Evolutionary conservation across 2,113 vertebrate species (phyloP).

Genomic region (Engystomops pustulosus): DNA sequence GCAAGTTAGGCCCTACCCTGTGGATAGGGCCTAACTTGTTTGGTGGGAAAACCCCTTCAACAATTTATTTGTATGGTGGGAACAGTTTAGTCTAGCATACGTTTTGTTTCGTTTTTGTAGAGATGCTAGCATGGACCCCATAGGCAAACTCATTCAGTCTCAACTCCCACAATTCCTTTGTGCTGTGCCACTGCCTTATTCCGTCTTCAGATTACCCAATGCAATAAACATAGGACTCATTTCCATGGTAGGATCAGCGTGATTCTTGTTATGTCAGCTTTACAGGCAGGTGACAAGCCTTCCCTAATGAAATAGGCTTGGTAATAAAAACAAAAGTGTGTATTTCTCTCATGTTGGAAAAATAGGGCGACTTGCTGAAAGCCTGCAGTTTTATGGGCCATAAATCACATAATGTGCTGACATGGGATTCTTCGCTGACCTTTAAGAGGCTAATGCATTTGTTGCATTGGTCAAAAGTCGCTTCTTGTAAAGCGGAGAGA

Average conservation of each 20-base stretch:
- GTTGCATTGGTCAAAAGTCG: not conserved
- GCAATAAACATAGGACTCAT: not conserved
- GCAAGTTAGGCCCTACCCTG: too few species aligned
- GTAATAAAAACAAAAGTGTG: conserved; percentile 3
- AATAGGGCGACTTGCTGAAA: conserved; percentile 14
- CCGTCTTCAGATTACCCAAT: not conserved
- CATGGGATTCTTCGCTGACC: conserved; percentile 36
- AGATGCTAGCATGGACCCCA: not conserved
- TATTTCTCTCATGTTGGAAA: conserved; percentile 24
- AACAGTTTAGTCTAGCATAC: too few species aligned
- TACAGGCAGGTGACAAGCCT: not conserved
- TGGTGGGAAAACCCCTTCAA: too few species aligned
- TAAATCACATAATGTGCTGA: conserved; percentile 47
- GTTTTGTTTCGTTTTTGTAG: not conserved
- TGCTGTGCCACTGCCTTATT: not conserved
- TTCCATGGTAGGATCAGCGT: not conserved
- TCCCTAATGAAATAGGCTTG: not conserved
- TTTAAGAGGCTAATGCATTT: conserved; percentile 10
- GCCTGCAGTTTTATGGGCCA: not conserved
- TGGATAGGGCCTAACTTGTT: too few species aligned
- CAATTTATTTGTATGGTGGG: too few species aligned
- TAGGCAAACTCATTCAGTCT: not conserved
- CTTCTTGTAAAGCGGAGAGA: not conserved
- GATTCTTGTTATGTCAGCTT: conserved; percentile 13
- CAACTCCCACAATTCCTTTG: not conserved